phyloP scores from a whole-genome alignment of 2,888 invertebrate genomes.

The Ametastegia equiseti region DNA sequence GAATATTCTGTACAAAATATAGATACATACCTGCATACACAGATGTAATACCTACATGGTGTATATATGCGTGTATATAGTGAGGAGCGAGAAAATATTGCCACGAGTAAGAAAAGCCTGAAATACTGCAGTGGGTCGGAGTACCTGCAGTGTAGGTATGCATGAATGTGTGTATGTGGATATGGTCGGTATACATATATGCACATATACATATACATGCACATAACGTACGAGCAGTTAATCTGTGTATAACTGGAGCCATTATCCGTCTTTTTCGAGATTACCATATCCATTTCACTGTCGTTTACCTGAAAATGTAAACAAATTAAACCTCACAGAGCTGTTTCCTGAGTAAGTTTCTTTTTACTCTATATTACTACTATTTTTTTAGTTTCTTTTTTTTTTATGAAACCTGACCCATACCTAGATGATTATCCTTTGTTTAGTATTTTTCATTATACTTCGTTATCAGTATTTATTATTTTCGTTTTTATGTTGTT shows the following conservation, averaged over 20 bases:
- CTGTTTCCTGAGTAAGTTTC: not conserved
- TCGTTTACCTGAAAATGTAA: slow-evolving; percentile 23
- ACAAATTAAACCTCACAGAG: slow-evolving; percentile 27
- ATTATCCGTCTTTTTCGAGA: slow-evolving; percentile 22
- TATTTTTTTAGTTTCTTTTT: not conserved
- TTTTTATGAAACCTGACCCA: not conserved
- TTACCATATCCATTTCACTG: slow-evolving; percentile 16
- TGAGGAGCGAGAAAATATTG: not conserved
- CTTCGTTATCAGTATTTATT: not conserved
- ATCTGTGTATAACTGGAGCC: slow-evolving; percentile 10
- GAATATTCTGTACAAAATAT: no score
- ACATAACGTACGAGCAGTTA: not conserved
- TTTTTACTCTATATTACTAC: no score
- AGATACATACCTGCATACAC: not conserved
- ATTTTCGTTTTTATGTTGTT: not conserved
- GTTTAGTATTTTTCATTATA: no score
- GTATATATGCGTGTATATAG: not conserved
- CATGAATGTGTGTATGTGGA: not conserved
- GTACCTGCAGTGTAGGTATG: not conserved
- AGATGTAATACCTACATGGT: not conserved
- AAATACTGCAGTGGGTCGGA: slow-evolving; percentile 22
- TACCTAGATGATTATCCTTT: not conserved
- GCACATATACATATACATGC: not conserved
- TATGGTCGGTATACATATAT: no score
- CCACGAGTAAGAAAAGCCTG: not conserved